Base-by-base conservation (phyloP, 2,797 vertebrate species). In the Xenentodon cancila region DNA sequence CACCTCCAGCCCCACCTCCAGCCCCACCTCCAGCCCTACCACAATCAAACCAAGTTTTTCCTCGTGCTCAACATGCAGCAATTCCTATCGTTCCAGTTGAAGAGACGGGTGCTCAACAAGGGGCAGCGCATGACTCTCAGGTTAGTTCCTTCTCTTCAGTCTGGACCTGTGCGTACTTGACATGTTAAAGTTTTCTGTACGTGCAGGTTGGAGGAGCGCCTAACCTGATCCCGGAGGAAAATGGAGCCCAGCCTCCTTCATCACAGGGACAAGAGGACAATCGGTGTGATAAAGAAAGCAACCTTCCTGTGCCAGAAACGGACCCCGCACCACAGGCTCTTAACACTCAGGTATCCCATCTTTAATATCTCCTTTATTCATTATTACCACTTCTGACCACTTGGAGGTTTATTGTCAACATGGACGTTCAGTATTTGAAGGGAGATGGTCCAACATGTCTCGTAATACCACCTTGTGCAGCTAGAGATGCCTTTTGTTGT, bases 231-330 rank as follows among this genome's bases (percentile, higher is more conserved):
- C 1, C 4, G 12, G 50, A 13, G 30, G 21, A 64, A 37, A 37
- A 18, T 17, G 49, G 2, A 15, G 9, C 4, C 9, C 19, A 17
- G 6, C 20, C 17, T 42, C 17, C 8, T 16, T 20, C 16, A 3
- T 4, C 15, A 6, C 46, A 58, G 3, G 51, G 12, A 43, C 21
- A 17, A 34, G 44, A 53, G 13, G 46, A 37, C 27, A 7, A 1
- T 52, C 17, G 1, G 18, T 25, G 5, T 20, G 30, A 44, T 7
- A 7, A 8, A 32, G 37, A 51, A 9, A 46, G 20, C 9, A 51
- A 0, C 1, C 4, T 5, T 18, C 70, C 80, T 19, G 67, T 73
- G 43, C 85, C 84, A 65, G 80, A 87, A 68, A 80, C 79, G 0
- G 40, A 55, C 13, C 64, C 76, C 4, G 54, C 0, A 40, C 27